Evolutionary conservation across 2,797 vertebrate genomes (phyloP), one percentile per base, ranked within the genome.

Genomic region (Malurus leucopterus): DNA sequence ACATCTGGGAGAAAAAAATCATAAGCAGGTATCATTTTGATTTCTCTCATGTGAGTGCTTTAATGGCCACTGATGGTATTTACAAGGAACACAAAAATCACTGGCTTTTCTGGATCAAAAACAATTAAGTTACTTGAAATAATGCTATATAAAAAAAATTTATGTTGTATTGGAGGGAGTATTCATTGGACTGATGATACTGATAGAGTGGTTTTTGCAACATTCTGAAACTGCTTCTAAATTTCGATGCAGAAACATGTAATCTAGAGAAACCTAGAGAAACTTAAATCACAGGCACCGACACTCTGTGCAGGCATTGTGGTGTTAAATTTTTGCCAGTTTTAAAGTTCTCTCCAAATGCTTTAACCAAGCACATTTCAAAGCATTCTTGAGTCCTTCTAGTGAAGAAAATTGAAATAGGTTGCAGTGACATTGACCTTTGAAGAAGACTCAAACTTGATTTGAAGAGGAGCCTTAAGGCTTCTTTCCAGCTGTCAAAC

Each of bases 361-460:
- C 21, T 55, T 86, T 47, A 10, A 70, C 32, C 22, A 65, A 29
- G 30, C 69, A 23, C 72, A 84, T 79, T 94, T 94, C 67, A 79
- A 91, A 90, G 36, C 17, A 58, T 77, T 71, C 38, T 57, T 70
- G 44, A 73, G n/a, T 47, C 27, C 54, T 77, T 55, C 77, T 81
- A 51, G 71, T 40, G 47, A 92, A 81, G 68, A 89, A 93, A 93
- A 88, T 51, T 75, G 64, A 90, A 84, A 64, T 80, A 68, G 54
- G 53, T 87, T 43, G 68, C 13, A n/a, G 32, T 73, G 70, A 90
- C 36, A 61, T 19, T 91, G 92, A 95, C 89, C 92, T 93, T 95
- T 89, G 58, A 63, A 70, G 85, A 91, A 93, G 92, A 73, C 22
- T 89, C 36, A 70, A 43, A 82, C 53, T 88, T 68, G 76, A 83